These are phyloP conservation scores for Eucidaris tribuloides DNA, from an alignment of 35 echinoderm and acorn worm species.

Conservation along the genomic window DNA sequence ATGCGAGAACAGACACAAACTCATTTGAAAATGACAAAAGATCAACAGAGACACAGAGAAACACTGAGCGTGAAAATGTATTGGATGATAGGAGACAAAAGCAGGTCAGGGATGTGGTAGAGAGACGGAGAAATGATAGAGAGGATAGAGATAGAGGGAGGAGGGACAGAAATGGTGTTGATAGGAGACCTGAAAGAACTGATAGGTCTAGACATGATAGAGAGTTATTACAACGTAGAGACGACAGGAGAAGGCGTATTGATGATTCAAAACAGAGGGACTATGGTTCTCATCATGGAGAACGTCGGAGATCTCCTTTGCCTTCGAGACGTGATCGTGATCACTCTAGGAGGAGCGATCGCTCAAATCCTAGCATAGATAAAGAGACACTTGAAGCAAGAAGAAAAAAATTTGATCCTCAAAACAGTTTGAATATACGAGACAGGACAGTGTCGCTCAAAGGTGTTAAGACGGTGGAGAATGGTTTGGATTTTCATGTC, in stretches of 20 bases:
- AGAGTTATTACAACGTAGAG: background rate
- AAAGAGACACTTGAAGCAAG: constrained; percentile 37
- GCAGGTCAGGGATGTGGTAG: no score
- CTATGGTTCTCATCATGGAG: no score
- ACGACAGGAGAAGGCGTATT: background rate
- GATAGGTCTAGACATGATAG: no score
- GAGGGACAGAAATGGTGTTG: no score
- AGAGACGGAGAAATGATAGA: no score
- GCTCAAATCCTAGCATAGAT: background rate
- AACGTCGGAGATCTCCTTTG: no score
- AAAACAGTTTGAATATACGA: constrained; percentile 1
- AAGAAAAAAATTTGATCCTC: constrained; percentile 24
- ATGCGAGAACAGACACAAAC: background rate
- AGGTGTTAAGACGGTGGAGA: constrained; percentile 11
- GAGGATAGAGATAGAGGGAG: no score
- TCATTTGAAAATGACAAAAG: background rate
- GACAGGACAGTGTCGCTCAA: background rate
- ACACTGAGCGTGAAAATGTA: background rate
- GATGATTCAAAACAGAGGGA: background rate
- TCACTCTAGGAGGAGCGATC: background rate
- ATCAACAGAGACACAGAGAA: background rate
- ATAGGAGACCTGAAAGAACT: no score
- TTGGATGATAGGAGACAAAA: no score
- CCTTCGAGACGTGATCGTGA: background rate
- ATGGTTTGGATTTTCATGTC: no score